Conservation (phyloP, 2,113 vertebrate species). For the Ageneiosus marmoratus region DNA sequence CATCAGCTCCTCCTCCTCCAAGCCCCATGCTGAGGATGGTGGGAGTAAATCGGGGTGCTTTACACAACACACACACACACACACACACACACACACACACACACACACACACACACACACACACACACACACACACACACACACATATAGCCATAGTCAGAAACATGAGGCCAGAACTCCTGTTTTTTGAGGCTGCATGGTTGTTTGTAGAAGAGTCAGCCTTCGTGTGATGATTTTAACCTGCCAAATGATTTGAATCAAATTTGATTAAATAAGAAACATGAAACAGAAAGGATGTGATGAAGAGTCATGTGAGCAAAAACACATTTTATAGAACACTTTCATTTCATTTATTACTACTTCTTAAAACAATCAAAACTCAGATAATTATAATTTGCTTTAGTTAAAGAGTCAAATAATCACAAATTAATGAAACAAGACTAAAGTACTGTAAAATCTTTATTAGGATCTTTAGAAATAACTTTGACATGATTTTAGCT, state of each 20-base stretch:
- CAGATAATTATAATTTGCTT: neutral
- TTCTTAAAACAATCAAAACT: neutral
- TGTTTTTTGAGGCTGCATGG: conserved; percentile 55
- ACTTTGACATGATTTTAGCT: neutral
- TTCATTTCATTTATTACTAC: neutral
- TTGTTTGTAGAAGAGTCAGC: conserved; percentile 56
- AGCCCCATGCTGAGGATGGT: conserved; percentile 73
- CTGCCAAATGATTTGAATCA: neutral
- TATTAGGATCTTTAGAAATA: neutral
- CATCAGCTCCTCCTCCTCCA: conserved; percentile 72
- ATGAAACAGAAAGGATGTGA: neutral
- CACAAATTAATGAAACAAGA: neutral
- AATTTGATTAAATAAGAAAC: neutral
- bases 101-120: conserved; percentile 60
- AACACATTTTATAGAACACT: neutral
- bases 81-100: neutral
- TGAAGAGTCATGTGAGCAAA: neutral
- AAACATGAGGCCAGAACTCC: conserved; percentile 61
- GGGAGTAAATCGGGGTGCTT: conserved; percentile 67
- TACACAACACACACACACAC: conserved; percentile 54
- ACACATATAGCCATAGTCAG: conserved; percentile 56
- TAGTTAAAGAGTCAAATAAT: neutral
- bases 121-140: conserved; percentile 26
- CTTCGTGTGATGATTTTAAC: neutral
- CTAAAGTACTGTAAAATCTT: neutral